These are phyloP conservation scores for Cossypha caffra DNA, from an alignment of 2,797 vertebrate genomes.

Conservation along the genomic window DNA sequence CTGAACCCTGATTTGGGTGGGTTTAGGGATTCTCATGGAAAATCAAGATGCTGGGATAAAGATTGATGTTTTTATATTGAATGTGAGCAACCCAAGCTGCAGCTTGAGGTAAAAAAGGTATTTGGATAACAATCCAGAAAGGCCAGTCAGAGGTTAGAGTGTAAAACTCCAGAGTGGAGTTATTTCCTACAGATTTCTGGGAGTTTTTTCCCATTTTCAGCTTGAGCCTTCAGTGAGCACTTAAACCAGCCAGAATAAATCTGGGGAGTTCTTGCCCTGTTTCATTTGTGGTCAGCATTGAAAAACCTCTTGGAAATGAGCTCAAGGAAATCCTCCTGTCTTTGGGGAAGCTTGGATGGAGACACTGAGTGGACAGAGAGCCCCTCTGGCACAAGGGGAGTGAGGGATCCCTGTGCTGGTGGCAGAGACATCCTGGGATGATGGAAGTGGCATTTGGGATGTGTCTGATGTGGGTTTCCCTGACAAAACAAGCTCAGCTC, in stretches of 20 bases:
- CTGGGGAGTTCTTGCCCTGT: not conserved
- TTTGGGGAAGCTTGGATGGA: not conserved
- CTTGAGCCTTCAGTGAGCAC: not conserved
- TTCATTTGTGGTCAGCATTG: not conserved
- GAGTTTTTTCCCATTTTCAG: not conserved
- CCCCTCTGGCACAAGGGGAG: rapidly evolving
- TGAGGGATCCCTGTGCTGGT: rapidly evolving
- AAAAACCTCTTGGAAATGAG: not conserved
- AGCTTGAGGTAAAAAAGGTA: not conserved
- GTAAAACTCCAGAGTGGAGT: not conserved
- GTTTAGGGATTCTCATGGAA: not conserved
- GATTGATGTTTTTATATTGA: rapidly evolving
- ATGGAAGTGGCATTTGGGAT: not conserved
- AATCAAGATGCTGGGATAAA: not conserved
- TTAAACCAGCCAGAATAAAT: not conserved
- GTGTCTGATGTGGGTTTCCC: conserved; percentile 52
- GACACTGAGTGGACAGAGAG: not conserved
- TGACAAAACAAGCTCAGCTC: not conserved
- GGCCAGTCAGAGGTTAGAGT: not conserved
- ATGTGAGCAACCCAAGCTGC: not conserved
- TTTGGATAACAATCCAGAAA: not conserved
- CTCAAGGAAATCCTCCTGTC: rapidly evolving
- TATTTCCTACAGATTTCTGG: not conserved
- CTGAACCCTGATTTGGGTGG: not conserved
- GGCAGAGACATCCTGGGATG: not conserved